Evolutionary conservation across 2,888 invertebrate genomes (phyloP).

Genomic region (Oeneis ivallda): DNA sequence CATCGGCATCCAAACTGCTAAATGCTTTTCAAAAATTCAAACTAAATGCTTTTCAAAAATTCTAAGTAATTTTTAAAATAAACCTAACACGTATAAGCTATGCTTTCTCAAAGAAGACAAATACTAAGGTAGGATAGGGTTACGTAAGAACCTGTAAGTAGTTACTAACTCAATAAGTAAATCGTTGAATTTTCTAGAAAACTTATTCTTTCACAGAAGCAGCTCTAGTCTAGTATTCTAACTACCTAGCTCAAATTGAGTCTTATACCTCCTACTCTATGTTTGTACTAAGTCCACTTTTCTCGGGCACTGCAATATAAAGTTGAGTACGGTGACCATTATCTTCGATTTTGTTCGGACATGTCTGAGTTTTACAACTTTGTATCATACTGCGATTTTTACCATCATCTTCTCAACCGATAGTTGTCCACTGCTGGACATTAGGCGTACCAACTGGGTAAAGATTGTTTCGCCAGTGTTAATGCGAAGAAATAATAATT

Average conservation of each 20-base stretch:
- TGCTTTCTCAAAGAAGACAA: too few species aligned
- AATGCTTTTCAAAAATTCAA: too few species aligned
- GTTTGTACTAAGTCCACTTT: constrained; percentile 22
- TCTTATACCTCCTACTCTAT: constrained; percentile 8
- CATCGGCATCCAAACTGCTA: too few species aligned
- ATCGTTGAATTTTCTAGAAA: not conserved
- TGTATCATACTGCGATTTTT: too few species aligned
- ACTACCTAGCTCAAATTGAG: constrained; percentile 20
- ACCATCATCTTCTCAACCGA: too few species aligned
- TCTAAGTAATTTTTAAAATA: too few species aligned
- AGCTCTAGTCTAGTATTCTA: constrained; percentile 1
- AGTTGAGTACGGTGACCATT: constrained; percentile 12
- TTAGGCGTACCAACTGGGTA: too few species aligned
- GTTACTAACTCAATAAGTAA: constrained; percentile 11
- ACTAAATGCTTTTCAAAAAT: too few species aligned
- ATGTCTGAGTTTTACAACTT: not conserved
- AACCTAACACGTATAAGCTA: too few species aligned
- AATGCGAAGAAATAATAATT: too few species aligned
- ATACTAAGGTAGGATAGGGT: not conserved
- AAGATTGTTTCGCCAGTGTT: too few species aligned
- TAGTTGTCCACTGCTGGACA: too few species aligned
- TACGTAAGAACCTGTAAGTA: not conserved
- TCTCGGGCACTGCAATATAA: constrained; percentile 17
- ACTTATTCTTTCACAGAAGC: constrained; percentile 2
- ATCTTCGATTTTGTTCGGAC: not conserved